Evolutionary conservation across 2,113 vertebrate genomes (phyloP).

Genomic region (Sula dactylatra): DNA sequence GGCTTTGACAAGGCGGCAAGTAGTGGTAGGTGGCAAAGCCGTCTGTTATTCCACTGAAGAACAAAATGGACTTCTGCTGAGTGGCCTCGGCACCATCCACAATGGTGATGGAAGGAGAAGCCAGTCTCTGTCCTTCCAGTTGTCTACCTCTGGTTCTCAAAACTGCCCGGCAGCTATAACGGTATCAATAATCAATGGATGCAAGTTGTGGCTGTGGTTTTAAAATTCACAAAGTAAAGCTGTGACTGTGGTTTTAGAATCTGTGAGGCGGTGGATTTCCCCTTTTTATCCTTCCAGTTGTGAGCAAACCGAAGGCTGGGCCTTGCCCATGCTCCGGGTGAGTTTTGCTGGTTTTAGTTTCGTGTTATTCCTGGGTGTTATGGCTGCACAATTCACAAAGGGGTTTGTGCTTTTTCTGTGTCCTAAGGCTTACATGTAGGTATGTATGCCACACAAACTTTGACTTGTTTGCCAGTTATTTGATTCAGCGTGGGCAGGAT

Average conservation of each 20-base stretch:
- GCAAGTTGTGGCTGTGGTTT: not conserved
- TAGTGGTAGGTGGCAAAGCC: not conserved
- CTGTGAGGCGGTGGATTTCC: not conserved
- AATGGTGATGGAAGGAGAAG: accelerated
- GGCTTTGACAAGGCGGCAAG: not conserved
- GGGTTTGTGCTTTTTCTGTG: not conserved
- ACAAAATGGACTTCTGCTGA: not conserved
- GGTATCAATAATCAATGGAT: not conserved
- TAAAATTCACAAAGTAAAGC: not conserved
- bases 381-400: not conserved
- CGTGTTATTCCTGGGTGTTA: not conserved
- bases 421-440: not conserved
- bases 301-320: not conserved
- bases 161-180: not conserved
- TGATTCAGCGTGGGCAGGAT: not conserved
- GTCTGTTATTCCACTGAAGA: not conserved
- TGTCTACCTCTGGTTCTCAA: not conserved
- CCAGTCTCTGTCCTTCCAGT: not conserved
- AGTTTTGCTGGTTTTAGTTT: not conserved
- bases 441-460: not conserved
- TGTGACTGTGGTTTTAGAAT: not conserved
- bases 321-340: not conserved
- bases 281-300: not conserved
- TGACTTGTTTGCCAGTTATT: not conserved
- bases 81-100: accelerated